Conservation (phyloP, 2,113 vertebrate genomes). For the Nycticorax nycticorax region DNA sequence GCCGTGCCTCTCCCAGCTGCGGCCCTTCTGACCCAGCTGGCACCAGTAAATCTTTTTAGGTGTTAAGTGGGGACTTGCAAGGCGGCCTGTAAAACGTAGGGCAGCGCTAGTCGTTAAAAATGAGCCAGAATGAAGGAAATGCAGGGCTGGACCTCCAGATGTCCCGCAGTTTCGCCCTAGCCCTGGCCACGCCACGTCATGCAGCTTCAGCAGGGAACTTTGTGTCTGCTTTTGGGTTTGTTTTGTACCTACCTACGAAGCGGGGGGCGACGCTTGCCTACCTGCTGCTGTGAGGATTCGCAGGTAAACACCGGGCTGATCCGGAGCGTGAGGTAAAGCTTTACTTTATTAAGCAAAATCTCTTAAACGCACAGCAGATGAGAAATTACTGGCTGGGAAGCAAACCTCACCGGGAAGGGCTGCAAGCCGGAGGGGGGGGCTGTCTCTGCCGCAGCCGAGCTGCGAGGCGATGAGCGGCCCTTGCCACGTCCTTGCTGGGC, state of each 20-base stretch:
- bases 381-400: neutral
- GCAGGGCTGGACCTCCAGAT: neutral
- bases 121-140: neutral
- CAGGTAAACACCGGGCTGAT: neutral
- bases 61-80: neutral
- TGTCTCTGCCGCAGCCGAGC: neutral
- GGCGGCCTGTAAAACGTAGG: neutral
- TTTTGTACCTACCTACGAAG: neutral
- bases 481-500: too few relatives aligned
- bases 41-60: neutral
- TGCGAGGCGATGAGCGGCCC: neutral
- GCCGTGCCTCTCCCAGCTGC: neutral
- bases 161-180: accelerated
- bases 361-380: neutral
- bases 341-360: neutral
- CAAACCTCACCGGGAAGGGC: neutral
- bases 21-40: neutral
- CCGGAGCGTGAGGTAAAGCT: accelerated
- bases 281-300: neutral
- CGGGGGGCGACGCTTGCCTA: accelerated
- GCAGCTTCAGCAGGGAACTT: neutral
- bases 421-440: too few relatives aligned
- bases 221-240: neutral
- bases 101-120: neutral
- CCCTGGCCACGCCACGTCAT: accelerated